Conservation (phyloP, 2,888 invertebrate species). For the Cantharis nigra region DNA sequence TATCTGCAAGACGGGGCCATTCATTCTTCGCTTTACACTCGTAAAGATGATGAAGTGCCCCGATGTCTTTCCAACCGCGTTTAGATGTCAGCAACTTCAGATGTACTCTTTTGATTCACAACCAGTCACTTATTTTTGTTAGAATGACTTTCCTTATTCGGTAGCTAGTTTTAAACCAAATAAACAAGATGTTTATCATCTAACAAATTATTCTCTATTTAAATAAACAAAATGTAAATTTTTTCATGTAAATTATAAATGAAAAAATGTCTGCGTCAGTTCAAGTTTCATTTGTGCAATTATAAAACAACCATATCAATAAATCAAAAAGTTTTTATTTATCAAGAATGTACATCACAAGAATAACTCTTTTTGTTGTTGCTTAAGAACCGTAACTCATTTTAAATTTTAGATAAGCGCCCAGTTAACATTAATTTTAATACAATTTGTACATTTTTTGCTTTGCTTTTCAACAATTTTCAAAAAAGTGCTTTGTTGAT, state of each 20-base stretch:
- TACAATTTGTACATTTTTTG: not conserved
- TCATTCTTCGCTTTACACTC: constrained; percentile 43
- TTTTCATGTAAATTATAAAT: not conserved
- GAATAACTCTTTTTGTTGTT: not conserved
- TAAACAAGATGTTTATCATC: constrained; percentile 3
- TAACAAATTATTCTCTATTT: constrained; percentile 2
- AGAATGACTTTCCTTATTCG: constrained; percentile 3
- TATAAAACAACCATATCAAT: not conserved
- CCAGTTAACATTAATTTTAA: not conserved
- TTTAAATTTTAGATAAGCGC: not conserved
- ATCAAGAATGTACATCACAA: not conserved
- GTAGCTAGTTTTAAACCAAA: not conserved
- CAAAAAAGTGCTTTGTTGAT: not conserved
- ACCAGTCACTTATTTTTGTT: constrained; percentile 17
- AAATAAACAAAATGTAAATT: not conserved
- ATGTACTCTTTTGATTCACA: constrained; percentile 28
- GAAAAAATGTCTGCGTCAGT: not conserved
- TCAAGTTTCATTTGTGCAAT: not conserved
- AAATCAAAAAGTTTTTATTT: not conserved
- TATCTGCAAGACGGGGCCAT: constrained; percentile 50
- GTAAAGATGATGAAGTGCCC: constrained; percentile 48
- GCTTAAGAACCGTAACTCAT: not conserved
- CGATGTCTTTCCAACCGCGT: constrained; percentile 36
- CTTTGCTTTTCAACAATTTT: not conserved
- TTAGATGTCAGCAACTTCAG: constrained; percentile 38